Percentiles rank a stretch among this genome's conserved stretches.
Conservation (phyloP, 2,113 vertebrate genomes). For the Phalacrocorax pelagicus region DNA sequence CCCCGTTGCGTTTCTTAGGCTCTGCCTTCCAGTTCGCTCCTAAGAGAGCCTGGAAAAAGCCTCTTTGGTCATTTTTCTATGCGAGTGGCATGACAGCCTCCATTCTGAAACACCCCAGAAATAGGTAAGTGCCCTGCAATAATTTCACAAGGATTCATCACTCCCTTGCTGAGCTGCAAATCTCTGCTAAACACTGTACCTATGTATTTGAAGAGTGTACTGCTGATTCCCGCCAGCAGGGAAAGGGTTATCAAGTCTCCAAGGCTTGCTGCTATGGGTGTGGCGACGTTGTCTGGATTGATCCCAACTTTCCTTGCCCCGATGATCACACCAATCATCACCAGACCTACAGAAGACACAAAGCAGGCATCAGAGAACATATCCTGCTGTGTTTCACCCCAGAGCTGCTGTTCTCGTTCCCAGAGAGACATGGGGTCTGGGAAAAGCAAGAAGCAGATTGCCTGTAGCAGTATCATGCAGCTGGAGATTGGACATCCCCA, state of each 20-base stretch:
- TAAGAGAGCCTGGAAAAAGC: not conserved
- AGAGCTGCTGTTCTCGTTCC: not conserved
- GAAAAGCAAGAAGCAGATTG: not conserved
- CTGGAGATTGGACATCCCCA: not conserved
- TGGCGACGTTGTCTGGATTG: constrained; percentile 97
- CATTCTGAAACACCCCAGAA: not conserved
- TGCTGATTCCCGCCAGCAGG: constrained; percentile 89
- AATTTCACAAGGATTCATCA: not conserved
- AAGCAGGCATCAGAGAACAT: not conserved
- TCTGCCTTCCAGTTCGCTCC: not conserved
- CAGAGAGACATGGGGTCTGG: fast-evolving
- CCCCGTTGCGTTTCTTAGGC: not conserved
- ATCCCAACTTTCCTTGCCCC: constrained; percentile 90
- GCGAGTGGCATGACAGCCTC: not conserved
- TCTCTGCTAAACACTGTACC: constrained; percentile 66
- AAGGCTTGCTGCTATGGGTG: constrained; percentile 95
- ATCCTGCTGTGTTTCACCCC: not conserved
- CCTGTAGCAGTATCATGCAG: fast-evolving
- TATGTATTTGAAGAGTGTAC: constrained; percentile 81
- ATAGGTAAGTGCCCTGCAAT: not conserved
- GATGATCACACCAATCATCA: constrained; percentile 92
- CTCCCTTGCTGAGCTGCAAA: not conserved
- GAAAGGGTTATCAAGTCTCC: constrained; percentile 94
- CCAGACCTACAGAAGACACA: constrained; percentile 78
- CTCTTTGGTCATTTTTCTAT: not conserved